A percentile compares a stretch with the other conserved stretches of the same genome.
Evolutionary conservation across 2,113 vertebrate genomes (phyloP).

Genomic region (Chlorodrepanis virens): DNA sequence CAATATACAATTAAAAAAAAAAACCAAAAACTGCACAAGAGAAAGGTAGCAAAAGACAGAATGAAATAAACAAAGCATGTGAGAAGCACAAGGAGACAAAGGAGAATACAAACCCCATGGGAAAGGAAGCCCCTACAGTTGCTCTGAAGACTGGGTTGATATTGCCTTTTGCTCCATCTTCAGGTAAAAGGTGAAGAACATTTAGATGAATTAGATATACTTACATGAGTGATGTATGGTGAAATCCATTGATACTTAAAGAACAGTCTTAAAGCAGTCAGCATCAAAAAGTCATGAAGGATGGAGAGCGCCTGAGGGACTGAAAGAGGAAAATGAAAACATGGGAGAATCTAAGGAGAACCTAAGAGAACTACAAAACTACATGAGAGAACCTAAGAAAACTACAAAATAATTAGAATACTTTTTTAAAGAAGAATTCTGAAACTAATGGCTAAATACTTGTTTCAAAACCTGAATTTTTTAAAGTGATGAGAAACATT

Average conservation of each 20-base stretch:
- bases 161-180: not conserved
- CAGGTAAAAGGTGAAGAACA: not conserved
- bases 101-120: not conserved
- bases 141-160: not conserved
- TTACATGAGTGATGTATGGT: not conserved
- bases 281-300: not conserved
- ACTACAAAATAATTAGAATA: not conserved
- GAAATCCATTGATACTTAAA: not conserved
- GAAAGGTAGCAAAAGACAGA: not conserved
- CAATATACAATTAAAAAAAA: not conserved
- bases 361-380: not conserved
- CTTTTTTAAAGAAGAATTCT: not conserved
- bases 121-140: not conserved
- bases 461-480: not conserved
- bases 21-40: not conserved
- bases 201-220: not conserved
- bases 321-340: not conserved
- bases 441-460: not conserved
- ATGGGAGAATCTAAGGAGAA: not conserved
- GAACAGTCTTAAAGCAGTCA: not conserved
- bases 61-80: not conserved
- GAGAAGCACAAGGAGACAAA: not conserved
- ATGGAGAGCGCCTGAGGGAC: not conserved
- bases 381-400: not conserved
- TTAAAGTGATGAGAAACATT: not conserved